These are phyloP conservation scores for Caenorhabditis latens DNA, from an alignment of 1,140 invertebrate species.

Conservation along the genomic window DNA sequence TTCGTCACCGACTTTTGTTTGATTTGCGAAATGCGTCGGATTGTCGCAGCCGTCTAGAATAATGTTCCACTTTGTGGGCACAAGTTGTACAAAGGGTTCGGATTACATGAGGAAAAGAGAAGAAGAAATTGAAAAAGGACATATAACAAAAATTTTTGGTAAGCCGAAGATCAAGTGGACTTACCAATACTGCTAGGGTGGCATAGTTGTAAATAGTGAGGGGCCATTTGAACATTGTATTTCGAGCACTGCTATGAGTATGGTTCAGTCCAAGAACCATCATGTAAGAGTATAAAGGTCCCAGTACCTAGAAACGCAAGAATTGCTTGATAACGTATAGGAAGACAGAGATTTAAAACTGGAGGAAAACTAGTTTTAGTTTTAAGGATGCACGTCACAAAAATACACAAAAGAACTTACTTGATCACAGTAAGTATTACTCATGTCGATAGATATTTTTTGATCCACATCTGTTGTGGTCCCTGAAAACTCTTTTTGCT, in stretches of 20 bases:
- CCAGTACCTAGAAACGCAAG: conserved; percentile 6
- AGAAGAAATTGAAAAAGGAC: not conserved
- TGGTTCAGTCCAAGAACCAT: conserved; percentile 61
- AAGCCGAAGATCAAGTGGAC: not conserved
- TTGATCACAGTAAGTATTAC: conserved; percentile 59
- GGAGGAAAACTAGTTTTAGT: not conserved
- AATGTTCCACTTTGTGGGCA: conserved; percentile 8
- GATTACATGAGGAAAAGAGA: not conserved
- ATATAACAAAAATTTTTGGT: not conserved
- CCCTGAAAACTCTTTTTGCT: not conserved
- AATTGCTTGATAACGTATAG: no score
- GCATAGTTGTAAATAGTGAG: conserved; percentile 59
- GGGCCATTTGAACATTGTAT: conserved; percentile 45
- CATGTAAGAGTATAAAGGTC: conserved; percentile 59
- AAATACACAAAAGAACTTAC: no score
- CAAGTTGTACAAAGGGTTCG: not conserved
- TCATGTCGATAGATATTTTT: conserved; percentile 63
- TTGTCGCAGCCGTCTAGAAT: conserved; percentile 54
- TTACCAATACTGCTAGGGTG: conserved; percentile 43
- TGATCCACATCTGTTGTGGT: conserved; percentile 41
- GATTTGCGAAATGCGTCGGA: conserved; percentile 61
- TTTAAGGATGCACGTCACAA: not conserved
- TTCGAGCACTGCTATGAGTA: conserved; percentile 43
- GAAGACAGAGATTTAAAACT: no score
- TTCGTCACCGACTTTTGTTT: conserved; percentile 36